Percentiles rank a stretch among this genome's conserved stretches.
These are phyloP conservation scores for Clavelina lepadiformis DNA, from an alignment of 23 tunicate genomes.

Conservation along the genomic window DNA sequence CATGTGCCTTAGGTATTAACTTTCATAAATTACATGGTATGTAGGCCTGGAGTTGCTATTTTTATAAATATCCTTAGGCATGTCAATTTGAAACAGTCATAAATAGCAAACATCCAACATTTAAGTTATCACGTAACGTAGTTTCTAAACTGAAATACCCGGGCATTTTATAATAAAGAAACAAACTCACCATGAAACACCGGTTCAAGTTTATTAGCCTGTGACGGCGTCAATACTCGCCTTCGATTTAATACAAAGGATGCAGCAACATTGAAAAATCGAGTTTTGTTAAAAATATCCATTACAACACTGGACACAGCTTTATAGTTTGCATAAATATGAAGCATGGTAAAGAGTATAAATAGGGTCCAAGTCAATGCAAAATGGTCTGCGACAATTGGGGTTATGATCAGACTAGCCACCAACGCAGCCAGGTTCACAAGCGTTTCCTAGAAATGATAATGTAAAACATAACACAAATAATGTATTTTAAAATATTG, in stretches of 20 bases:
- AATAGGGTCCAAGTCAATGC: constrained; percentile 60
- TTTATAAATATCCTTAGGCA: too few species aligned
- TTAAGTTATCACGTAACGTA: too few species aligned
- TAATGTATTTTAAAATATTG: too few species aligned
- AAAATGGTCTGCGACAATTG: constrained; percentile 36
- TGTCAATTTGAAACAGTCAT: too few species aligned
- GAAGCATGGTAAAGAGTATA: constrained; percentile 62
- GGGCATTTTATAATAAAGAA: too few species aligned
- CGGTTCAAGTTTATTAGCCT: constrained; percentile 58
- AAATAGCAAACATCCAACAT: too few species aligned
- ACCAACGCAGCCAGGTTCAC: constrained; percentile 74
- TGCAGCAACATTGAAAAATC: constrained; percentile 30
- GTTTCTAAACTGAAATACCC: too few species aligned
- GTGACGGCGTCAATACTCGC: constrained; percentile 20
- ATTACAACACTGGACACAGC: constrained; percentile 80
- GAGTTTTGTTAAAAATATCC: constrained; percentile 65
- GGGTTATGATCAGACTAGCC: constrained; percentile 52
- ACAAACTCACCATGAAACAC: constrained; percentile 35
- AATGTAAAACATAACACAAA: neutral
- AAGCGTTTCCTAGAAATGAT: constrained; percentile 69
- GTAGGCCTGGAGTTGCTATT: too few species aligned
- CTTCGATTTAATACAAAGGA: constrained; percentile 6
- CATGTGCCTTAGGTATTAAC: too few species aligned
- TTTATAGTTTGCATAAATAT: constrained; percentile 74
- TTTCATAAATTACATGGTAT: too few species aligned